Base-by-base conservation (phyloP, 2,888 invertebrate species). In the Chalcis sispes region DNA sequence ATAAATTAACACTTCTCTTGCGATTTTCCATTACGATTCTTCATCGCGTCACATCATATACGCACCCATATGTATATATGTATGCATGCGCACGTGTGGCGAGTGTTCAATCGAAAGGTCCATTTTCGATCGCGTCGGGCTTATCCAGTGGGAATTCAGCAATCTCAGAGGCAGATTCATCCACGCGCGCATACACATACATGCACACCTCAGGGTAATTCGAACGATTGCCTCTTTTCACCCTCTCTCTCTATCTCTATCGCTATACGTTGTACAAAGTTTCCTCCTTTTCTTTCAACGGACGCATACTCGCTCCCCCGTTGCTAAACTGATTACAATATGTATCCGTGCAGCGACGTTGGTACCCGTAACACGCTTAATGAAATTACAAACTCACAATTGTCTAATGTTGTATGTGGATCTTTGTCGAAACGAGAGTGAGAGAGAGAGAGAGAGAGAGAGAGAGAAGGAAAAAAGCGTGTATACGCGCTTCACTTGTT, bases 281-380 rank as follows among this genome's bases (percentile, higher is more conserved):
- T 72, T 10, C 64, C 64, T 18, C 27, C 46, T 56, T 72, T 56
- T 72, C 40, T 65, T 50, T 42, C 50, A n/a, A 27, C 18, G 4
- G 20, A n/a, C n/a, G n/a, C n/a, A n/a, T n/a, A n/a, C n/a, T n/a
- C 27, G 15, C 13, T 18, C 83, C 80, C 80, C 82, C 72, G 81
- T 79, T 80, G 82, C 81, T 84, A 85, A 85, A 82, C 83, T 84
- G 83, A 85, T 85, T 85, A 85, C n/a, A n/a, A n/a, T n/a, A n/a
- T 80, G 80, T 79, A 75, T 72, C 36, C 36, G 36, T 4, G 36
- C 4, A 36, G 46, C 73, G 65, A 77, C 80, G 80, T 80, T 80
- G 77, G 40, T n/a, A n/a, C n/a, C n/a, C n/a, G n/a, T 79, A 36
- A 75, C 80, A 78, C 78, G 69, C 81, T 81, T 83, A 83, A 85